These are phyloP conservation scores for Notodonta ziczac DNA, from an alignment of 2,888 invertebrate species.

Conservation along the genomic window DNA sequence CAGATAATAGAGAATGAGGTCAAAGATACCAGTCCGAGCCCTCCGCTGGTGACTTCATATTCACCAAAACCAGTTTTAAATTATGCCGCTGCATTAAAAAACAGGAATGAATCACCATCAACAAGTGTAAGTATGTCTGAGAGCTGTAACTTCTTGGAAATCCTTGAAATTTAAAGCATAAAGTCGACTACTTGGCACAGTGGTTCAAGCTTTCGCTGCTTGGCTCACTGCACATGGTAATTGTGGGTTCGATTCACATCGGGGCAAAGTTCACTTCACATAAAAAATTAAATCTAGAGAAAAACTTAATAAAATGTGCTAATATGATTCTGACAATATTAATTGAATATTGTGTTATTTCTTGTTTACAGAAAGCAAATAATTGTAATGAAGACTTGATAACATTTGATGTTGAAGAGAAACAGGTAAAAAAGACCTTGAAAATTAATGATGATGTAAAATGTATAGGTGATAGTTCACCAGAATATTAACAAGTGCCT, in stretches of 20 bases:
- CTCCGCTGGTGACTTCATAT: constrained; percentile 50
- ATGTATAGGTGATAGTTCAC: constrained; percentile 71
- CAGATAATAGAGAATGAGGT: constrained; percentile 51
- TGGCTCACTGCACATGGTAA: too few species aligned
- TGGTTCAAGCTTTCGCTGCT: too few species aligned
- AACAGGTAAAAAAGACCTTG: constrained; percentile 58
- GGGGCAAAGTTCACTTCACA: too few species aligned
- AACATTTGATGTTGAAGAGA: constrained; percentile 73
- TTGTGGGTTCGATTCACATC: too few species aligned
- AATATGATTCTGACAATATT: not conserved
- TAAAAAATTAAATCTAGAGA: too few species aligned
- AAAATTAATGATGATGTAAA: constrained; percentile 63
- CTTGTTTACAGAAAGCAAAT: constrained; percentile 64
- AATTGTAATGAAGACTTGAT: constrained; percentile 68
- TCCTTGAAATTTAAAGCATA: too few species aligned
- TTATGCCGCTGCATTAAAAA: constrained; percentile 71
- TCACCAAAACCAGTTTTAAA: constrained; percentile 57
- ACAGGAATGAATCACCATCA: constrained; percentile 55
- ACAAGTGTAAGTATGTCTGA: constrained; percentile 66
- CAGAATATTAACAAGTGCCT: constrained; percentile 77
- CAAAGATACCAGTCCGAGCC: constrained; percentile 56
- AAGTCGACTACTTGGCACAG: too few species aligned
- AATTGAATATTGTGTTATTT: not conserved
- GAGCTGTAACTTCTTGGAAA: not conserved
- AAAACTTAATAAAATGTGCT: too few species aligned